Percentiles rank a stretch among this genome's conserved stretches.
phyloP scores from a whole-genome alignment of 2,113 vertebrate species.

The Acanthisitta chloris region DNA sequence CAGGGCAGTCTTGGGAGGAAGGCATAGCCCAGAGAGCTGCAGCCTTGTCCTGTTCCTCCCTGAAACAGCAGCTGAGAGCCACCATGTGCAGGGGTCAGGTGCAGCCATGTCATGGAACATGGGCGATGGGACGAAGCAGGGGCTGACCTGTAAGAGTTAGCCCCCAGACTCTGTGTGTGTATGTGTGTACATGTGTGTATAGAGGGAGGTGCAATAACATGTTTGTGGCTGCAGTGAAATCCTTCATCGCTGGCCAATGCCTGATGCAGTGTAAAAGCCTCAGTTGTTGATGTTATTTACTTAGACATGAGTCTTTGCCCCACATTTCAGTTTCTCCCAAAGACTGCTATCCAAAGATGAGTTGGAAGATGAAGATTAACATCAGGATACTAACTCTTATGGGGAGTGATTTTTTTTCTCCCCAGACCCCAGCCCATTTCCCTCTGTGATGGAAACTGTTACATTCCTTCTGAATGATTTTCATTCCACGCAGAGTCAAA shows the following conservation, averaged over 20 bases:
- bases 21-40: not conserved
- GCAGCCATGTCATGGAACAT: rapidly evolving
- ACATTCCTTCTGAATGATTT: not conserved
- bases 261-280: not conserved
- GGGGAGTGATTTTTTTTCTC: not conserved
- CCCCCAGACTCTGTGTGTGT: not conserved
- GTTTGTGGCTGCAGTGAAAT: conserved; percentile 33
- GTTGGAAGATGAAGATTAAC: not conserved
- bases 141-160: not conserved
- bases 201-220: conserved; percentile 11
- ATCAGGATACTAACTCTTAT: not conserved
- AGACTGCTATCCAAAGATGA: not conserved
- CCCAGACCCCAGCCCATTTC: not conserved
- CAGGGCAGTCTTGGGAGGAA: not conserved
- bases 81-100: rapidly evolving
- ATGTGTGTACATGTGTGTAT: not conserved
- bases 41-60: not conserved
- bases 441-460: not conserved
- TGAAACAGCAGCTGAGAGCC: not conserved
- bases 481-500: not conserved
- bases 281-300: not conserved
- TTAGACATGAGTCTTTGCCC: not conserved
- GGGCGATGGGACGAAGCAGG: not conserved
- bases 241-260: not conserved
- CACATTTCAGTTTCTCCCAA: not conserved